Evolutionary conservation across 1,140 invertebrate genomes (phyloP).

Genomic region (Drosophila lini): DNA sequence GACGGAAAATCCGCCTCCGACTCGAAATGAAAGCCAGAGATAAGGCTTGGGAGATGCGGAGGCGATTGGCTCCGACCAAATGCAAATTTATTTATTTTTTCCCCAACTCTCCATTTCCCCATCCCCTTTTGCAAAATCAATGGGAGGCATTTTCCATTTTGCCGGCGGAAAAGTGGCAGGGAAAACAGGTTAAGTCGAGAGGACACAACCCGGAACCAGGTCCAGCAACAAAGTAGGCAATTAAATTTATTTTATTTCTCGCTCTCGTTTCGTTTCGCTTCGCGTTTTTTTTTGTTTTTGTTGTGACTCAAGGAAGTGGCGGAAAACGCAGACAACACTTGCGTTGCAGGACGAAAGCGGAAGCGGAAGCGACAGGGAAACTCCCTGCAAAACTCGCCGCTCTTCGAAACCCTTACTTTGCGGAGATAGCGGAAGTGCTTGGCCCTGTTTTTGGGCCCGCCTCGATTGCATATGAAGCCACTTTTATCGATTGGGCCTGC

Average conservation of each 20-base stretch:
- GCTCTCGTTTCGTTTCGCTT: background rate
- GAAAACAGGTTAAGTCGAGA: constrained; percentile 28
- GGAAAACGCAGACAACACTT: constrained; percentile 53
- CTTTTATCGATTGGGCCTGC: constrained; percentile 64
- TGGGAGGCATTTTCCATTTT: constrained; percentile 37
- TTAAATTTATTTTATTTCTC: constrained; percentile 50
- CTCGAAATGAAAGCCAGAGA: constrained; percentile 31
- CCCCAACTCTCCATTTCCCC: background rate
- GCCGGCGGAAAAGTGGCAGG: constrained; percentile 26
- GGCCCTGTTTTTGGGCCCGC: constrained; percentile 28
- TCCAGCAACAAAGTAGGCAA: constrained; percentile 49
- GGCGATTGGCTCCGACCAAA: constrained; percentile 7
- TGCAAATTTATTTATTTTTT: constrained; percentile 42
- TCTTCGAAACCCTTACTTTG: constrained; percentile 8
- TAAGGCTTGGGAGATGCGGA: constrained; percentile 19
- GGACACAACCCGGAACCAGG: constrained; percentile 31
- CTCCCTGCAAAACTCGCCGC: constrained; percentile 12
- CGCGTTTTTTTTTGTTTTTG: background rate
- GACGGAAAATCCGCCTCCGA: constrained; percentile 15
- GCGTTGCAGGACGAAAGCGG: constrained; percentile 28
- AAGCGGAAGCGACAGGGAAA: constrained; percentile 21
- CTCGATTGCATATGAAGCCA: constrained; percentile 50
- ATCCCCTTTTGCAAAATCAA: constrained; percentile 36
- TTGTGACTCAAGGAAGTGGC: constrained; percentile 17
- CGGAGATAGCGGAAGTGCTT: constrained; percentile 38